Conservation (phyloP, 2,113 vertebrate species). For the Pao palembangensis region DNA sequence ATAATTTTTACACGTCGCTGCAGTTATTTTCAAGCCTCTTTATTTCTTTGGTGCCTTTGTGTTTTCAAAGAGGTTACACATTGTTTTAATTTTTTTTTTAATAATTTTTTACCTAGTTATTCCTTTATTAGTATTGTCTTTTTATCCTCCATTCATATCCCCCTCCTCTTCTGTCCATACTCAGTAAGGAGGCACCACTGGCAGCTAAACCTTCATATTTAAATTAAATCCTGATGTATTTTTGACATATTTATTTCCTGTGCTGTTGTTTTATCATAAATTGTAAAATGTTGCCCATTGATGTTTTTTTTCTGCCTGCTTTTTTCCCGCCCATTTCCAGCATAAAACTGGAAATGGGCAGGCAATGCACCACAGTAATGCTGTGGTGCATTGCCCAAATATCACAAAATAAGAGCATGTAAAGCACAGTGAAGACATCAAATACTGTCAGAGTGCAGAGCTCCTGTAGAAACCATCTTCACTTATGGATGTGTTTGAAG, state of each 20-base stretch:
- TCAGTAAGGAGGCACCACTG: neutral
- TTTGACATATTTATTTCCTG: neutral
- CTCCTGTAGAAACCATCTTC: constrained; percentile 4
- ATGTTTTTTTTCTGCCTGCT: neutral
- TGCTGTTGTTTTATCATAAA: constrained; percentile 5
- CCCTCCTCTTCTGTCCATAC: neutral
- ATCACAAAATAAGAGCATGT: constrained; percentile 4
- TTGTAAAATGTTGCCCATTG: constrained; percentile 1
- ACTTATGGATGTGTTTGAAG: constrained; percentile 3
- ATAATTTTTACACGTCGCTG: constrained; percentile 2
- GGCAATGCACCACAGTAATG: too few species aligned
- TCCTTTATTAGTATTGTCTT: neutral
- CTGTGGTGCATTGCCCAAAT: constrained; percentile 7
- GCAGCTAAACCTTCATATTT: neutral
- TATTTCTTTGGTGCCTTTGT: constrained; percentile 52
- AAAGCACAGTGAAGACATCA: constrained; percentile 30
- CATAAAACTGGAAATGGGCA: too few species aligned
- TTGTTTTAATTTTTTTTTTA: neutral
- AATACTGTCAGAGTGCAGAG: constrained; percentile 38
- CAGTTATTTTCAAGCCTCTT: constrained; percentile 10
- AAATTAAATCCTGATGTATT: neutral
- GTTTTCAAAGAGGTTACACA: constrained; percentile 4
- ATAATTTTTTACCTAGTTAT: neutral
- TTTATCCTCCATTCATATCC: neutral
- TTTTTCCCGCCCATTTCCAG: neutral